Base-by-base conservation (phyloP, 2,797 vertebrate genomes). In the Mionectes olivaceus region DNA sequence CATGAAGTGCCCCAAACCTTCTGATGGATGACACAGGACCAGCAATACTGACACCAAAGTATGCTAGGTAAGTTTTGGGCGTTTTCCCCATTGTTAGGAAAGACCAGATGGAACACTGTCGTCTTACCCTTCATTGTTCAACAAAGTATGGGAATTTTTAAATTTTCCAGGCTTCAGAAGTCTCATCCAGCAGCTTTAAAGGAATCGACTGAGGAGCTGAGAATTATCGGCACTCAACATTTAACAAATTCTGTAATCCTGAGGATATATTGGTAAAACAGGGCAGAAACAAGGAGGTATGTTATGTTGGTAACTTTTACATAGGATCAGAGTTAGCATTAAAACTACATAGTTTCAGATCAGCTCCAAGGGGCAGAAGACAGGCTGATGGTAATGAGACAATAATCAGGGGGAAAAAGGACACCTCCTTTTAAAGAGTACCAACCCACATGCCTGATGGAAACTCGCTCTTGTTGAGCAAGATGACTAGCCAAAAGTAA, bases 21-120 rank as follows among this genome's bases (percentile, higher is more conserved):
- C 44, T 8, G 41, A 11, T 1, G 7, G 27, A 35, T 35, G 50
- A 27, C 24, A 18, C 27, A 53, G 27, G 27, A 46, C 17, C 27
- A 16, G 37, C 0, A 0, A 22, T 19, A 41, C 5, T 9, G 24
- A 57, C 0, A 2, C 15, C 44, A 9, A 41, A 3, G 0, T 2
- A 3, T 4, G 3, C 22, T 43, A 46, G 41, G 4, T 3, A 37
- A 61, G 21, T 7, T 27, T 33, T 11, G 39, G 6, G 3, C 2
- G 0, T 21, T 43, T 30, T 30, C 24, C 4, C 4, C 50, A 16
- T 19, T 35, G 6, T 39, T 69, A 49, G 44, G 21, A 19, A 84
- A 61, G 30, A 50, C 13, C 2, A 4, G 21, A 18, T 28, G 28
- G 27, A 37, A 17, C 35, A 14, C 0, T 35, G 15, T 19, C 57